A percentile compares a stretch with the other conserved stretches of the same genome.
phyloP scores from a whole-genome alignment of 2,113 vertebrate genomes.

The Phalacrocorax carbo region DNA sequence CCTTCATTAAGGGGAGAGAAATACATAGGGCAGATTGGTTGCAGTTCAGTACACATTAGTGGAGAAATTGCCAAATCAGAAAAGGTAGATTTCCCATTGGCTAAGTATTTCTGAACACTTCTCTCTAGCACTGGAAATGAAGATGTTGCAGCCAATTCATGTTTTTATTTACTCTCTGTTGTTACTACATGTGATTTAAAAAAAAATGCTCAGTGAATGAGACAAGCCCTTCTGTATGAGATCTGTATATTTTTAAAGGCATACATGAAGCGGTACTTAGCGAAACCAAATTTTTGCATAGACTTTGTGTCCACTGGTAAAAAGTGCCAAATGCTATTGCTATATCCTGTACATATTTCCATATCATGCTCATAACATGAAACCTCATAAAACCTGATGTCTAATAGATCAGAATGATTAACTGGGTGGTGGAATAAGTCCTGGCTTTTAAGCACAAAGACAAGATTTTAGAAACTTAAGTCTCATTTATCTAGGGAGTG shows the following conservation, averaged over 20 bases:
- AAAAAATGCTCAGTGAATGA: background rate
- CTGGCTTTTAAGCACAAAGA: background rate
- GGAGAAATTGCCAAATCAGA: background rate
- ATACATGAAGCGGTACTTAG: background rate
- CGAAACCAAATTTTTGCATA: background rate
- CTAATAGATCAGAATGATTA: background rate
- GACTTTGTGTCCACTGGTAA: background rate
- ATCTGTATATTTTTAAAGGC: background rate
- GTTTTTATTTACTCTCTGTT: background rate
- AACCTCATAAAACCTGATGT: background rate
- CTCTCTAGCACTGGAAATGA: background rate
- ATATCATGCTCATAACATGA: background rate
- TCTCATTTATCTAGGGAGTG: background rate
- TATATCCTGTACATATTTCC: background rate
- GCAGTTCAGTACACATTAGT: background rate
- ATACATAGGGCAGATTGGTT: background rate
- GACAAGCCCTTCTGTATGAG: background rate
- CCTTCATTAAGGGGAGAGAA: background rate
- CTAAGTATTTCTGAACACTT: background rate
- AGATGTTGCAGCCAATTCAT: background rate
- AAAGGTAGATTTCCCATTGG: background rate
- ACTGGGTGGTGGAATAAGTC: background rate
- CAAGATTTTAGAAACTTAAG: background rate
- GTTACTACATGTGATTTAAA: background rate
- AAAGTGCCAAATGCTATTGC: background rate